phyloP scores from a whole-genome alignment of 2,797 vertebrate species.

The Scomberomorus guttatus region DNA sequence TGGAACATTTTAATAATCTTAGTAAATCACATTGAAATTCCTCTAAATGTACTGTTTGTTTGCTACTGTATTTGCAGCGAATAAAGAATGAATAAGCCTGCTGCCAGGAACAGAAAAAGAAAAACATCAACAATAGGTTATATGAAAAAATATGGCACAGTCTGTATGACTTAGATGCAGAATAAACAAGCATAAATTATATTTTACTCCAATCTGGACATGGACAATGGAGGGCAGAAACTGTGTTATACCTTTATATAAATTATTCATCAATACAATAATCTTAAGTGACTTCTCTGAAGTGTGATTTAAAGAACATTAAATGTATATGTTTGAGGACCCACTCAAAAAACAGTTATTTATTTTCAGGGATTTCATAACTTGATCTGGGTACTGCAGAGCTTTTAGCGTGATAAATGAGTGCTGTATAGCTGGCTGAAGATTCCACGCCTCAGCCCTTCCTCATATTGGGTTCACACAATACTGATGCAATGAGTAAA shows the following conservation, averaged over 20 bases:
- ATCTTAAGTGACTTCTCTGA: constrained; percentile 47
- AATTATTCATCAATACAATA: constrained; percentile 62
- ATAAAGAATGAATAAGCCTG: constrained; percentile 8
- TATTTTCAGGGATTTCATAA: constrained; percentile 20
- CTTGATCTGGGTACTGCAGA: constrained; percentile 19
- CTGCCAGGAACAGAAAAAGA: background rate
- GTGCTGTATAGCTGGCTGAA: background rate
- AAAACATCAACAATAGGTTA: constrained; percentile 10
- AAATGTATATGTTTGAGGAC: constrained; percentile 25
- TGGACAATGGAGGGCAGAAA: constrained; percentile 1
- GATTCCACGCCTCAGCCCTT: constrained; percentile 1
- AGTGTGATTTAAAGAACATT: constrained; percentile 38
- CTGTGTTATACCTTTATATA: constrained; percentile 28
- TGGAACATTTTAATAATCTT: constrained; percentile 68
- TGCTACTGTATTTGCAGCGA: constrained; percentile 28
- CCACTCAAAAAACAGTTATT: constrained; percentile 24
- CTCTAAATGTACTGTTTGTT: constrained; percentile 45
- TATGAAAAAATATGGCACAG: constrained; percentile 20
- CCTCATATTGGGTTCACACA: constrained; percentile 20
- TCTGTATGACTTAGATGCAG: constrained; percentile 23
- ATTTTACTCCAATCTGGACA: constrained; percentile 40
- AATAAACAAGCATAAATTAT: constrained; percentile 43
- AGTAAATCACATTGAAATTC: constrained; percentile 59
- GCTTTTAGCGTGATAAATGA: constrained; percentile 23
- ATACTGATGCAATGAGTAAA: constrained; percentile 32